Base-by-base conservation (phyloP, 2,888 invertebrate species). In the Cistogaster globosa region DNA sequence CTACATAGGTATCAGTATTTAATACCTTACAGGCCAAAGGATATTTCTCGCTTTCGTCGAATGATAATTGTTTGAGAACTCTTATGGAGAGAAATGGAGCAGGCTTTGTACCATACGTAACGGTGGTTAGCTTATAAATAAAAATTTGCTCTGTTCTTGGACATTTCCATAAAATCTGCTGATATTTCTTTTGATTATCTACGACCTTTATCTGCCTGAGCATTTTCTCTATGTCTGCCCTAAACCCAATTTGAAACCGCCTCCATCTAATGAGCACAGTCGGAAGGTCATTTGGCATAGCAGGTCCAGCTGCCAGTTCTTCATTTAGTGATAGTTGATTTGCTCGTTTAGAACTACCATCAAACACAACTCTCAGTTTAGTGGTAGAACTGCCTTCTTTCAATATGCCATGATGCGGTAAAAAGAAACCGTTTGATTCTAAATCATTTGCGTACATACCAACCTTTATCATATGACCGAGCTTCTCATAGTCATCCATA, bases 141-240 rank as follows among this genome's bases (percentile, higher is more conserved):
- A 4, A 32, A 32, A 22, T n/a, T 26, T 55, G 9, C 14, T 78
- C 11, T 1, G 38, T 6, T 11, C 8, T 4, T 38, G 38, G 38
- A 8, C 9, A 6, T 38, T 8, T 60, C 83, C 76, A 86, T 3
- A 86, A 42, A 57, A 83, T 78, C 58, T 75, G 78, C 63, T 84
- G 86, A 32, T 83, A 80, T 8, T 67, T 69, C 42, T 38, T 4
- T 1, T 38, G 38, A 4, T 38, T 11, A 1, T 77, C 18, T 20
- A 57, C 32, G 0, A 83, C 67, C 5, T 16, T 20, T n/a, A 86
- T 86, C 55, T 87, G 83, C 0, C 85, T 51, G 48, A 86, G 86
- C 82, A 87, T 87, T 58, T 86, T 84, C 16, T 81, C 80, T 3
- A 87, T 32, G 63, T 87, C 86, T 48, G 84, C 63, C 5, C 78